A percentile compares a stretch with the other conserved stretches of the same genome.
Conservation (phyloP, 2,888 invertebrate species). For the Drosophila tripunctata region DNA sequence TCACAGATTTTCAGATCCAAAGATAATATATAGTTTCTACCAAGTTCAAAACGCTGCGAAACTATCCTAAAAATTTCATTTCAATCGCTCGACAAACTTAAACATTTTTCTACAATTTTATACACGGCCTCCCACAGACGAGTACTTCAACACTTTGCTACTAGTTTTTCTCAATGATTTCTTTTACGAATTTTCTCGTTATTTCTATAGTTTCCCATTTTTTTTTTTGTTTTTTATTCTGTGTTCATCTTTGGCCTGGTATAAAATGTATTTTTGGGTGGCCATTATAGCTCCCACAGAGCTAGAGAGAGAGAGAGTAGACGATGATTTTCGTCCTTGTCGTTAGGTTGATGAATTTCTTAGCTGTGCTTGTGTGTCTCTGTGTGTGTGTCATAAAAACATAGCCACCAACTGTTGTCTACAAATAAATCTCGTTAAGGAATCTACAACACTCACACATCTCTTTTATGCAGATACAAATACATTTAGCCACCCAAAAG, state of each 20-base stretch:
- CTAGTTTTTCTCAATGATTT: conserved; percentile 31
- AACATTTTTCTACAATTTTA: too few relatives aligned
- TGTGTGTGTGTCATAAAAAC: conserved; percentile 64
- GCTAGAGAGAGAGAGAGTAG: conserved; percentile 24
- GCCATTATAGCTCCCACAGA: conserved; percentile 81
- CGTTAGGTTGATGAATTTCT: conserved; percentile 72
- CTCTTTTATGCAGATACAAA: conserved; percentile 52
- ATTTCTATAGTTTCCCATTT: conserved; percentile 7
- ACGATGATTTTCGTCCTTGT: conserved; percentile 64
- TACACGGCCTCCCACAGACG: background rate
- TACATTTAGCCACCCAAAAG: conserved; percentile 23
- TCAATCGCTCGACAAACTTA: too few relatives aligned
- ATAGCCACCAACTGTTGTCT: conserved; percentile 73
- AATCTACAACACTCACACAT: conserved; percentile 17
- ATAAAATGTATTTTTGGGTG: conserved; percentile 83
- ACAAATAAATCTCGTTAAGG: conserved; percentile 78
- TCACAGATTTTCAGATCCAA: too few relatives aligned
- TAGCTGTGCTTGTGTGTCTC: conserved; percentile 46
- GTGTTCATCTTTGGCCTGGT: conserved; percentile 55
- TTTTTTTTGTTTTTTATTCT: conserved; percentile 32
- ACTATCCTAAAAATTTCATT: too few relatives aligned
- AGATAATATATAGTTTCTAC: too few relatives aligned
- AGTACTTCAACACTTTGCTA: background rate
- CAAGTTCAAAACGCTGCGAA: too few relatives aligned
- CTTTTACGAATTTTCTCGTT: conserved; percentile 10